Evolutionary conservation across 2,113 vertebrate genomes (phyloP).

Genomic region (Rhabdomys dilectus): DNA sequence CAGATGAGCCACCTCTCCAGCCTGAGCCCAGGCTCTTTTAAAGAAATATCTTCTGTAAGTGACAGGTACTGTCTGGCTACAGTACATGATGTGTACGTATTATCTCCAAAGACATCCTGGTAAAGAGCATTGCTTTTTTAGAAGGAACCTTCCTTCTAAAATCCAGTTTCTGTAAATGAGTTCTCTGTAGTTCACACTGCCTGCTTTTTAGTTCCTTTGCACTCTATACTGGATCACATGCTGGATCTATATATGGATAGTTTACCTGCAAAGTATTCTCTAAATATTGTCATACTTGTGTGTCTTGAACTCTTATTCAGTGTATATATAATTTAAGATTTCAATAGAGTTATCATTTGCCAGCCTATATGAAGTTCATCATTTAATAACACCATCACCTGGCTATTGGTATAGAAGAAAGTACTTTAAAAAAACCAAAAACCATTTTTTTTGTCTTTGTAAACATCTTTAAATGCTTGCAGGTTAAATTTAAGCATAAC

Average conservation of each 20-base stretch:
- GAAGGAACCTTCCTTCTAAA: neutral
- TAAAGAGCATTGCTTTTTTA: neutral
- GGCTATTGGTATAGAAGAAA: neutral
- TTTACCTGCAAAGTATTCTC: neutral
- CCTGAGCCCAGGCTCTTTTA: neutral
- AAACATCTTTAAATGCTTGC: neutral
- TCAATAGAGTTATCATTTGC: neutral
- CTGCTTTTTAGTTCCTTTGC: neutral
- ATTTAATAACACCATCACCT: neutral
- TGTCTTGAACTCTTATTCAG: neutral
- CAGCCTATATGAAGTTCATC: neutral
- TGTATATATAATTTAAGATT: neutral
- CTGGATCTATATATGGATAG: neutral
- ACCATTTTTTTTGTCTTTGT: neutral
- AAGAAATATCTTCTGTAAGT: neutral
- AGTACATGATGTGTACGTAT: fast-evolving
- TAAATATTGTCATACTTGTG: neutral
- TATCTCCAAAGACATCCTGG: neutral
- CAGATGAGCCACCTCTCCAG: neutral
- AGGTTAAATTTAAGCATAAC: neutral
- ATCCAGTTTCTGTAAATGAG: neutral
- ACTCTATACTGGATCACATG: neutral
- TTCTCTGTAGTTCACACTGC: neutral
- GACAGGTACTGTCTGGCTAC: too few relatives aligned
- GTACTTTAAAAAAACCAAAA: neutral